Base-by-base conservation (phyloP, 2,113 vertebrate genomes). In the Puntigrus tetrazona region DNA sequence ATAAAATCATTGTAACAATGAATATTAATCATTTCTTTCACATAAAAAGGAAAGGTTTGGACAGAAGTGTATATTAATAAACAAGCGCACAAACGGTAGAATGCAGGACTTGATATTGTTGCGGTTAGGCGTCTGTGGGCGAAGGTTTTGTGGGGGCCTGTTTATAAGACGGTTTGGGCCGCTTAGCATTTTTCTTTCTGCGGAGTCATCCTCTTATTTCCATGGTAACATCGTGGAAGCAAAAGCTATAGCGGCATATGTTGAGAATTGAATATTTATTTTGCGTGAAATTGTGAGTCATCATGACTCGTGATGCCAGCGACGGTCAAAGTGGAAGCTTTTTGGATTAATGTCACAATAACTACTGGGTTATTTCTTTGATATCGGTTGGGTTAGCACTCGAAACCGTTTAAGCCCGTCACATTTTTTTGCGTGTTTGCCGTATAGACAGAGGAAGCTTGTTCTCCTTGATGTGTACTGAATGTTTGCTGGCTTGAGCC, bases 191-290 rank as follows among this genome's bases (percentile, higher is more conserved):
- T 78, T 22, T 81, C 75, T 69, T 72, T 67, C 14, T 14, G 43
- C 47, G 61, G 25, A 61, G 43, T 63, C 29, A 41, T 72, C 41
- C 41, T 81, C 77, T 61, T 72, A 75, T 86, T 41, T 76, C 81
- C 83, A 88, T 72, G 70, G 41, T 75, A 85, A 78, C 75, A 55
- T 82, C 79, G 83, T 65, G 81, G 31, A 86, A 85, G 74, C 74
- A 55, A 52, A 34, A 77, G 47, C 74, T 75, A 43, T 72, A 25
- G 69, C 36, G 14, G 22, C 20, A 43, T 45, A 45, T 27, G 69
- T 16, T 73, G n/a, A 73, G 69, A 43, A 43, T 3, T 70, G 0
- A 70, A 20, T n/a, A 69, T 70, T 70, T 38, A 13, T 70, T 70
- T 38, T 38, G 31, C 22, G 65, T 69, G 20, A 69, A 69, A 38